Percentiles rank a stretch among this genome's conserved stretches.
Evolutionary conservation across 1,140 invertebrate species (phyloP).

Genomic region (Drosophila parvula): DNA sequence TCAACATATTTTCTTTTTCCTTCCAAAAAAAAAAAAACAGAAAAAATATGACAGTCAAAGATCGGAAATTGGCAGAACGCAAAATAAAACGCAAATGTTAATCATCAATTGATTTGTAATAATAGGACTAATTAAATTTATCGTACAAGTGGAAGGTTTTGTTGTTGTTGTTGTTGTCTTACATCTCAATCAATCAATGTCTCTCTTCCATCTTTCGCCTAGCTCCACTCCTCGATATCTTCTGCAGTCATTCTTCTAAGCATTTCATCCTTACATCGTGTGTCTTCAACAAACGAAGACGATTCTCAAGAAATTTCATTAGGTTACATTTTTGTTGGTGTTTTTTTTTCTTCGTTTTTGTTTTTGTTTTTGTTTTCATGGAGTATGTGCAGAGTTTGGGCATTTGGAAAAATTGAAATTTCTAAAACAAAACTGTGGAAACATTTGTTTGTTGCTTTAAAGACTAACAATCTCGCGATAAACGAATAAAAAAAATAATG

Average conservation of each 20-base stretch:
- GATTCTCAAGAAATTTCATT: slow-evolving; percentile 40
- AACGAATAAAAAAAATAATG: slow-evolving; percentile 54
- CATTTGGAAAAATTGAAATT: slow-evolving; percentile 30
- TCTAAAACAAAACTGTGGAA: slow-evolving; percentile 43
- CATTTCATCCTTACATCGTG: slow-evolving; percentile 4
- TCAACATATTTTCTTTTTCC: slow-evolving; percentile 17
- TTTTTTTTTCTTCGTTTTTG: neutral
- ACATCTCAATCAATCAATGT: slow-evolving; percentile 26
- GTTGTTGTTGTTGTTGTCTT: slow-evolving; percentile 18
- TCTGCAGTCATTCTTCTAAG: slow-evolving; percentile 21
- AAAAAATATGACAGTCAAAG: slow-evolving; percentile 31
- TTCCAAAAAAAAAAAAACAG: slow-evolving; percentile 9
- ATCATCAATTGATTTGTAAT: slow-evolving; percentile 40
- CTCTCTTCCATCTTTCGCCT: neutral
- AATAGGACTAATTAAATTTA: slow-evolving; percentile 57
- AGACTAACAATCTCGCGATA: slow-evolving; percentile 70
- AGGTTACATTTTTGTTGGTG: slow-evolving; percentile 23
- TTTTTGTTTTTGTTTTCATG: slow-evolving; percentile 14
- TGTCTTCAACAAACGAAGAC: slow-evolving; percentile 75
- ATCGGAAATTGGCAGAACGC: slow-evolving; percentile 9
- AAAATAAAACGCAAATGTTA: slow-evolving; percentile 21
- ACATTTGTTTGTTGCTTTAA: slow-evolving; percentile 29
- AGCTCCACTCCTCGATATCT: neutral
- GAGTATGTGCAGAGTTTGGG: slow-evolving; percentile 51
- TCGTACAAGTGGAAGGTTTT: slow-evolving; percentile 61